Conservation (phyloP, 2,888 invertebrate genomes). For the Lasioglossum malachurum region DNA sequence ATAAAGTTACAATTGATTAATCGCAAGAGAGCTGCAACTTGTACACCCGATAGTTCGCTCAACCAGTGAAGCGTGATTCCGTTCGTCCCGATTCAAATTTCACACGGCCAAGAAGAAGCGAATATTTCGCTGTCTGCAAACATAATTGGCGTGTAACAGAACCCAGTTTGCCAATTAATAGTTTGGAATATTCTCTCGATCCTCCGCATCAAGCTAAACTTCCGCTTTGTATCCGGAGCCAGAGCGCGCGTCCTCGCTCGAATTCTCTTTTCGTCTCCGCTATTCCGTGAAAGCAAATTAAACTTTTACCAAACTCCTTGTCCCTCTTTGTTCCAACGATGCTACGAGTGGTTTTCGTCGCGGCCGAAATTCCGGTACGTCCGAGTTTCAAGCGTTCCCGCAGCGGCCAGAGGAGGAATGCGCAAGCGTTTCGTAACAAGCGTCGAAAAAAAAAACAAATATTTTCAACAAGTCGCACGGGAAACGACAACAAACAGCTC, state of each 20-base stretch:
- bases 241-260: conserved; percentile 13
- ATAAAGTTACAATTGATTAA: not conserved
- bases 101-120: not conserved
- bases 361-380: conserved; percentile 28
- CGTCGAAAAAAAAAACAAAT: not conserved
- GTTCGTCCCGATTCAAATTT: not conserved
- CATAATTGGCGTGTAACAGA: conserved; percentile 7
- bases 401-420: too few relatives aligned
- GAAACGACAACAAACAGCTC: not conserved
- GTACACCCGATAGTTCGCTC: not conserved
- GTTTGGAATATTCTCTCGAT: conserved; percentile 1
- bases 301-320: conserved; percentile 53
- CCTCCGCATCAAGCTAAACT: not conserved
- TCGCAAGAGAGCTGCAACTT: not conserved
- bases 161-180: not conserved
- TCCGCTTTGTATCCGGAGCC: conserved; percentile 24
- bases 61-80: not conserved
- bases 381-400: conserved; percentile 19
- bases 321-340: conserved; percentile 15
- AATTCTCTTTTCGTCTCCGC: conserved; percentile 30
- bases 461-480: not conserved
- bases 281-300: conserved; percentile 44
- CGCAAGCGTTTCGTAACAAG: not conserved
- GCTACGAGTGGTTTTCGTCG: not conserved
- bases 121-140: not conserved